Evolutionary conservation across 2,113 vertebrate genomes (phyloP).

Genomic region (Coreoperca whiteheadi): DNA sequence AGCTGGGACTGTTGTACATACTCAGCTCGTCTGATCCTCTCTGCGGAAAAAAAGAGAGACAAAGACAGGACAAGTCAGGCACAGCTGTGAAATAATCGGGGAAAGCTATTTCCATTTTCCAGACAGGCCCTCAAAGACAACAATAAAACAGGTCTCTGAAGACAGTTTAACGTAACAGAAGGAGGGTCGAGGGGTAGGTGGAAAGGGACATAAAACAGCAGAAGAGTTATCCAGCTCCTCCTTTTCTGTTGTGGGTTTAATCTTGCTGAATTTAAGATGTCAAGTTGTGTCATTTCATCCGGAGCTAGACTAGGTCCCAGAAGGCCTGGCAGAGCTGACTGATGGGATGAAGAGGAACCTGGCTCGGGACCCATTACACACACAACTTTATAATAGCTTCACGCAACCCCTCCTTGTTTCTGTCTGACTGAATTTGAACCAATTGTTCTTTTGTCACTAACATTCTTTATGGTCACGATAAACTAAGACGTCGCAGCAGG

Average conservation of each 20-base stretch:
- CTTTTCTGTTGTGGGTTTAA: slow-evolving; percentile 75
- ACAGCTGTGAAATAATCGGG: slow-evolving; percentile 32
- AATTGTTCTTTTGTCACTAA: slow-evolving; percentile 75
- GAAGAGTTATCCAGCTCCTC: slow-evolving; percentile 20
- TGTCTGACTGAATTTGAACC: slow-evolving; percentile 71
- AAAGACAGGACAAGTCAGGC: slow-evolving; percentile 36
- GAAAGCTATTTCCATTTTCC: slow-evolving; percentile 48
- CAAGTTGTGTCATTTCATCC: slow-evolving; percentile 80
- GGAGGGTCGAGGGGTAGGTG: slow-evolving; percentile 1
- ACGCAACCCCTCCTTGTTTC: slow-evolving; percentile 49
- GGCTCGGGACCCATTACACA: slow-evolving; percentile 72
- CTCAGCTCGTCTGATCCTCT: slow-evolving; percentile 98
- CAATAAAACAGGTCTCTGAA: slow-evolving; percentile 67
- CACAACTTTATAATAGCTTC: slow-evolving; percentile 75
- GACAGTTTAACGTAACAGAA: slow-evolving; percentile 59
- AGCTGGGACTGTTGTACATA: slow-evolving; percentile 97
- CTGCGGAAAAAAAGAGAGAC: slow-evolving; percentile 78
- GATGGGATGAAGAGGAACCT: slow-evolving; percentile 72
- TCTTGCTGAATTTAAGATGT: slow-evolving; percentile 80
- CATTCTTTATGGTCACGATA: slow-evolving; percentile 78
- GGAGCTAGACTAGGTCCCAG: slow-evolving; percentile 69
- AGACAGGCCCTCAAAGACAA: slow-evolving; percentile 51
- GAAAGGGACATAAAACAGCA: slow-evolving; percentile 61
- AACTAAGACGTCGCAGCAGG: slow-evolving; percentile 66
- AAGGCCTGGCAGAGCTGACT: slow-evolving; percentile 54